Evolutionary conservation across 2,113 vertebrate genomes (phyloP), one percentile per base, ranked within the genome.

Genomic region (Dendropsophus ebraccatus): DNA sequence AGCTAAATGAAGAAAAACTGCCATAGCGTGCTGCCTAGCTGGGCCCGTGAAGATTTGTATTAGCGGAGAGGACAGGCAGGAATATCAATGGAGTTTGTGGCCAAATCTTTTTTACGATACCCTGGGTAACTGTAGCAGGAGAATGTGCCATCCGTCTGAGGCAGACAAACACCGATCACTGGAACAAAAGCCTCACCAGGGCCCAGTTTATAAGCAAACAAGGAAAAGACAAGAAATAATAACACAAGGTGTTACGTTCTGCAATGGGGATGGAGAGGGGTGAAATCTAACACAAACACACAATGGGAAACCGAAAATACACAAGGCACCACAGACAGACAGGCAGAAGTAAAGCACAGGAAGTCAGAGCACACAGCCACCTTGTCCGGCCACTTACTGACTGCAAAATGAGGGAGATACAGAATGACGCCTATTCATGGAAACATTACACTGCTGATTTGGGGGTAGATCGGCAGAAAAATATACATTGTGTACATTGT

Each of bases 1-100:
- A 92, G 89, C 92, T 47, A 83, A 90, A 90, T 87, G 35, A 89
- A 91, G 91, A 92, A 91, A 89, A 91, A 82, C 86, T 0, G 90
- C 86, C 76, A 86, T 89, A 88, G 56, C 0, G 41, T 88, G 70
- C 90, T 85, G 90, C 76, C 37, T 81, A n/a, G 84, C 54, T 50
- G 88, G 89, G 47, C 62, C 90, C 90, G 81, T 52, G 54, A 88
- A 90, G 83, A 73, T 73, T 56, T 30, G 82, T 32, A 49, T 88
- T 69, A 80, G 1, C 81, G 32, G 2, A 25, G 52, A 87, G 19
- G 32, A 23, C 87, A 81, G 82, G 62, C 21, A n/a, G 84, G 85
- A 79, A n/a, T 82, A 90, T 87, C 79, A 10, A 52, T 17, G 50
- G 78, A 87, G 82, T 62, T 16, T 2, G 58, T 45, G 83, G 82